Percentiles rank a stretch among this genome's conserved stretches.
These are phyloP conservation scores for Drosophila persimilis DNA, from an alignment of 1,140 invertebrate species.

Conservation along the genomic window DNA sequence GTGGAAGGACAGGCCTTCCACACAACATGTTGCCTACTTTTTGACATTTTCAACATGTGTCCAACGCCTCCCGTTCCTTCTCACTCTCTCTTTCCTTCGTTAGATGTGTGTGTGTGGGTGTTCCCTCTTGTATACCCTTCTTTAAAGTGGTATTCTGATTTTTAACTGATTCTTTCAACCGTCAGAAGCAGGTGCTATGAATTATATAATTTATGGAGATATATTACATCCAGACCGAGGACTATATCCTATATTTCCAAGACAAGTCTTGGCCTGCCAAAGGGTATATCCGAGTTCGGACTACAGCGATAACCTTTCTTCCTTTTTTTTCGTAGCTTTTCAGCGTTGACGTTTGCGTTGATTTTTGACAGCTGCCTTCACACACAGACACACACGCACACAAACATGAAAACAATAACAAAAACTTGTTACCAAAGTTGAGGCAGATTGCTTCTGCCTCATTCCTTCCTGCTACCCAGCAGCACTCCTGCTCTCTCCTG, in stretches of 20 bases:
- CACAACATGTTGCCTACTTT: conserved; percentile 79
- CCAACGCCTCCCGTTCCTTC: conserved; percentile 45
- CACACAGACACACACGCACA: conserved; percentile 44
- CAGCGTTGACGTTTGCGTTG: conserved; percentile 77
- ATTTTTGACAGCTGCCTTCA: conserved; percentile 79
- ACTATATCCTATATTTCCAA: too few species aligned
- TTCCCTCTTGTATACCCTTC: not conserved
- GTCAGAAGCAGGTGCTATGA: too few species aligned
- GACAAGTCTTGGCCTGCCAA: too few species aligned
- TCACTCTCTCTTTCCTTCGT: conserved; percentile 6
- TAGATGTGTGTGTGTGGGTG: conserved; percentile 25
- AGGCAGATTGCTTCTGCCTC: conserved; percentile 68
- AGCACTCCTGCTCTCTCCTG: not conserved
- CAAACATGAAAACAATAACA: conserved; percentile 67
- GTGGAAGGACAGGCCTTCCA: conserved; percentile 27
- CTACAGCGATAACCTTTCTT: not conserved
- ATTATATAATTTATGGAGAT: too few species aligned
- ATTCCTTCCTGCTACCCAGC: conserved; percentile 6
- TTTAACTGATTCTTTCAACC: too few species aligned
- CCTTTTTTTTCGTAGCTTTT: conserved; percentile 65
- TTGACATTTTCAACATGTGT: conserved; percentile 81
- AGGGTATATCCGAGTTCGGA: too few species aligned
- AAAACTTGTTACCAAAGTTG: conserved; percentile 79
- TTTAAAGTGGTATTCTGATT: too few species aligned
- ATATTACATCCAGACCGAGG: too few species aligned